These are phyloP conservation scores for Exaiptasia diaphana DNA, from an alignment of 64 coral and sea anemone species.

Conservation along the genomic window DNA sequence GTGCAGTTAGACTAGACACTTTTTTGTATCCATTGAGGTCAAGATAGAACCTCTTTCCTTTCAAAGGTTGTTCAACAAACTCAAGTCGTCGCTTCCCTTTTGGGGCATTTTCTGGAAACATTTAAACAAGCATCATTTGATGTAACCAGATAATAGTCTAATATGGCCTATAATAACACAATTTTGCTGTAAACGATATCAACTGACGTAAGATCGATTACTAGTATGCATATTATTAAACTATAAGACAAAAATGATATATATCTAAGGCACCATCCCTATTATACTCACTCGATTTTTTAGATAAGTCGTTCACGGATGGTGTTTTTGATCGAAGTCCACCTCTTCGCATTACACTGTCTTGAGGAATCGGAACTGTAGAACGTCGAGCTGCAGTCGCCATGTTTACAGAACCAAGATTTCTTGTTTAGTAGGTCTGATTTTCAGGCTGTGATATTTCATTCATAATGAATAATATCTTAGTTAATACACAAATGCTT, in stretches of 20 bases:
- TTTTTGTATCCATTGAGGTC: conserved; percentile 72
- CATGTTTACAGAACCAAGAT: conserved; percentile 45
- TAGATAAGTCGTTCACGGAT: conserved; percentile 77
- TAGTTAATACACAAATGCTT: background rate
- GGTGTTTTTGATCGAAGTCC: conserved; percentile 78
- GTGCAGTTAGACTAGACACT: conserved; percentile 29
- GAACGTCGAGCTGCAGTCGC: conserved; percentile 34
- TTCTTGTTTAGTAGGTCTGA: too few species aligned
- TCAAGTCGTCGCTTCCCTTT: conserved; percentile 85
- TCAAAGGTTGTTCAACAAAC: conserved; percentile 65
- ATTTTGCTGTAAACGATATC: too few species aligned
- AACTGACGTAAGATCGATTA: too few species aligned
- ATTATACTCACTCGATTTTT: conserved; percentile 78
- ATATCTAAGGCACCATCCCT: too few species aligned
- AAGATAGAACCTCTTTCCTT: conserved; percentile 73
- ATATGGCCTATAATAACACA: too few species aligned
- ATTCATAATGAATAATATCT: too few species aligned
- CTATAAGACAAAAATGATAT: too few species aligned
- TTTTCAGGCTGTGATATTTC: too few species aligned
- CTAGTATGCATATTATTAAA: too few species aligned
- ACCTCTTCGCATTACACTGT: conserved; percentile 42
- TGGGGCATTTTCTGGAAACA: conserved; percentile 70
- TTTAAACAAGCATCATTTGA: background rate
- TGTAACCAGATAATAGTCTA: background rate
- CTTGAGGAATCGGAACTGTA: conserved; percentile 29